Evolutionary conservation across 2,797 vertebrate genomes (phyloP), one percentile per base, ranked within the genome.

Genomic region (Caiman crocodilus): DNA sequence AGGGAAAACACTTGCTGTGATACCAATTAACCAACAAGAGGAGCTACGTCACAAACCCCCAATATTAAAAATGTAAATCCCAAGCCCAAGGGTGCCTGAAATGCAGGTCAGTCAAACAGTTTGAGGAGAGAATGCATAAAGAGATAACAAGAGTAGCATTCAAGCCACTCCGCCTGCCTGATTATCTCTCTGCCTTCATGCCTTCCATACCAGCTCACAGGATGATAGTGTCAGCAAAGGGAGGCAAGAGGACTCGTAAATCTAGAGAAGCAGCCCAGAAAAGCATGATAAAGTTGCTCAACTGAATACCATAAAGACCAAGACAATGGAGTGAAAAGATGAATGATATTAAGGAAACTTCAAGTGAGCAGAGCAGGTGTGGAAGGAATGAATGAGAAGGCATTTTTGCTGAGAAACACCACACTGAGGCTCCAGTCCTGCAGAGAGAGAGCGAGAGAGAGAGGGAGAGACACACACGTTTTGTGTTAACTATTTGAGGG

Each of bases 61-160:
- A 91, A 97, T 98, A 98, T 98, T 97, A 98, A 98, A 98, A 97
- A 98, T 98, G 98, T 98, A 98, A 98, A 98, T 98, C 98, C 97
- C 97, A 96, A 96, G 97, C 97, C 97, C 96, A 93, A 96, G 98
- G 97, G 97, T 97, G 95, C 97, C 96, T 95, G 96, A 96, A 97
- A 98, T 97, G 95, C 97, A 97, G 98, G 97, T 97, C 98, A 97
- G 97, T 97, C 98, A 97, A 96, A 96, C 88, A 96, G 94, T 97
- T 97, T 97, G 97, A 97, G 96, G 96, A 97, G 83, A 89, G 95
- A 97, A 96, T 96, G 93, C 96, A 91, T 96, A 94, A 97, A 97
- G 97, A 97, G 96, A 97, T 96, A 97, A 97, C 75, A 92, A 96
- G 95, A 82, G 95, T 96, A 82, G 93, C 84, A 90, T 94, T 96